These are phyloP conservation scores for Deilephila porcellus DNA, from an alignment of 2,888 invertebrate species.

Conservation along the genomic window DNA sequence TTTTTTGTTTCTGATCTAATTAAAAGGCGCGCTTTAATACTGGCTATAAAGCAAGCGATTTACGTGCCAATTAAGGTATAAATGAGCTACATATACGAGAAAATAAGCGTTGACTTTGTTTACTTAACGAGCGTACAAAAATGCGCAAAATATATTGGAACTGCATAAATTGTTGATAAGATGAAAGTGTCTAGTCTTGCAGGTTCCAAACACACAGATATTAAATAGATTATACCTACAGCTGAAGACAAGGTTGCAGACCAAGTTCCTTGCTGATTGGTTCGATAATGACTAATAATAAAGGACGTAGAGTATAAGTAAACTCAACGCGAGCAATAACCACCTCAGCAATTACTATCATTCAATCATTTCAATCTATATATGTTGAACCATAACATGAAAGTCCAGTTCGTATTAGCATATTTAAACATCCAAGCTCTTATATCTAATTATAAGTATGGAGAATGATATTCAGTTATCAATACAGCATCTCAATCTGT, in stretches of 20 bases:
- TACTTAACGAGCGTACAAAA: too few relatives aligned
- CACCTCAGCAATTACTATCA: conserved; percentile 11
- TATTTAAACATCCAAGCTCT: conserved; percentile 1
- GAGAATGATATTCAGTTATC: conserved; percentile 28
- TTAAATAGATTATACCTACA: background rate
- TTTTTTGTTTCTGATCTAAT: background rate
- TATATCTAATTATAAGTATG: conserved; percentile 4
- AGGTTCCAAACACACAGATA: background rate
- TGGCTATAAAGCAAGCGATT: too few relatives aligned
- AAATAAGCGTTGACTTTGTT: too few relatives aligned
- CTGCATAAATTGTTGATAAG: background rate
- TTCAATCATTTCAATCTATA: conserved; percentile 21
- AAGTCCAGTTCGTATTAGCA: conserved; percentile 12
- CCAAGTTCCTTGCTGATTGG: conserved; percentile 2
- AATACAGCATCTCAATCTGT: conserved; percentile 25
- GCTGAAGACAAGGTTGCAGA: background rate
- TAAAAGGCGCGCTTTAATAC: too few relatives aligned
- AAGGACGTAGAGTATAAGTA: conserved; percentile 13
- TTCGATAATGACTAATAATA: conserved; percentile 1
- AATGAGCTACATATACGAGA: too few relatives aligned
- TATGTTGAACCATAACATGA: conserved; percentile 11
- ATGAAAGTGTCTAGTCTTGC: background rate
- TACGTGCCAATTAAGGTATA: too few relatives aligned
- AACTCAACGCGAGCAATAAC: background rate
- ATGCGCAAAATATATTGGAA: background rate